Percentiles rank a stretch among this genome's conserved stretches.
phyloP scores from a whole-genome alignment of 1,140 invertebrate species.

The Arion vulgaris region DNA sequence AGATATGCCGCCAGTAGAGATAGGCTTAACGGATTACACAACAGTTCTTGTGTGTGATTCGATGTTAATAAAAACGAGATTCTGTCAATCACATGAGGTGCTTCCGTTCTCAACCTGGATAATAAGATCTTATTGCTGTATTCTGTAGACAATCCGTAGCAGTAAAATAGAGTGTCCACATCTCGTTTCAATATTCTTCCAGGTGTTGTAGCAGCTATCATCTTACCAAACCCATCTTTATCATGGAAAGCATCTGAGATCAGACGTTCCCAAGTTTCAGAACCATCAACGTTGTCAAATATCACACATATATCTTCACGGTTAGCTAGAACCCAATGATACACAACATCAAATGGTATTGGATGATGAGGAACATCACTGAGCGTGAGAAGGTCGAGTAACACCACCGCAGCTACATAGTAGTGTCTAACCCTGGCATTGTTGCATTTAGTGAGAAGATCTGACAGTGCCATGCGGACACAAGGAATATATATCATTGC shows the following conservation, averaged over 20 bases:
- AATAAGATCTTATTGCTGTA: slow-evolving; percentile 42
- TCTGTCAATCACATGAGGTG: slow-evolving; percentile 27
- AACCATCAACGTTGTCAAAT: slow-evolving; percentile 47
- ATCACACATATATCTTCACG: slow-evolving; percentile 43
- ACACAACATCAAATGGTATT: slow-evolving; percentile 33
- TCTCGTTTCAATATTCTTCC: slow-evolving; percentile 40
- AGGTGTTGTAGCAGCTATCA: slow-evolving; percentile 34
- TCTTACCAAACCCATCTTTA: slow-evolving; percentile 39
- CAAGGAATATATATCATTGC: slow-evolving; percentile 45
- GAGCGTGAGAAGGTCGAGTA: slow-evolving; percentile 32
- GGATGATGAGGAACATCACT: slow-evolving; percentile 25
- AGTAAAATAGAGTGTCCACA: slow-evolving; percentile 47
- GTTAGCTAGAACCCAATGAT: slow-evolving; percentile 43
- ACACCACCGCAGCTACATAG: slow-evolving; percentile 29
- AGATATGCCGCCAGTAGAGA: slow-evolving; percentile 41
- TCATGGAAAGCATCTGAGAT: slow-evolving; percentile 38
- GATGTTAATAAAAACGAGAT: slow-evolving; percentile 33
- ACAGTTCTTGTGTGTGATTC: slow-evolving; percentile 42
- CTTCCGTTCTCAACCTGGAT: slow-evolving; percentile 35
- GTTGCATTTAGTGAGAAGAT: slow-evolving; percentile 39
- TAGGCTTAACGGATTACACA: slow-evolving; percentile 44
- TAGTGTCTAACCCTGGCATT: slow-evolving; percentile 28
- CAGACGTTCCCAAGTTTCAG: slow-evolving; percentile 34
- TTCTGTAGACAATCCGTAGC: slow-evolving; percentile 46
- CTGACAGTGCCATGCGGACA: slow-evolving; percentile 40